Base-by-base conservation (phyloP, 2,113 vertebrate genomes). In the Puntigrus tetrazona region DNA sequence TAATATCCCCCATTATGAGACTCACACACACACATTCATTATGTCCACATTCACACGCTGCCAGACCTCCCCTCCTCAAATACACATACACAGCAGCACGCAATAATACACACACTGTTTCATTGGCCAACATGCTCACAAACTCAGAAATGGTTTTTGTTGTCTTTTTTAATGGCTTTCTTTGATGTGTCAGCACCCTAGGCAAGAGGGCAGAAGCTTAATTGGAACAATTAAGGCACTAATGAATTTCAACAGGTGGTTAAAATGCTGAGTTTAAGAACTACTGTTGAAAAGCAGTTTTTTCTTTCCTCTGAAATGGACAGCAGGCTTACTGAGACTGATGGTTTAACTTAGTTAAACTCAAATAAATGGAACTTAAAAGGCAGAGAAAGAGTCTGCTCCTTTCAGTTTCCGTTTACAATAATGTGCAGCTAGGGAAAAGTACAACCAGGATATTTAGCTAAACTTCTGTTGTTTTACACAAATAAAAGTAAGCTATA, bases 11-110 rank as follows among this genome's bases (percentile, higher is more conserved):
- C 79, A 83, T 84, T 70, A 87, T 83, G 83, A 81, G 90, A 90
- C 89, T 88, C 89, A 84, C 86, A 89, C 89, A 88, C 87, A 43
- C 89, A 90, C 84, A 57, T 83, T 82, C 80, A 82, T 82, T 82
- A 72, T 36, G 63, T 79, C 78, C 86, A 89, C 78, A 8, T 69
- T 82, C 47, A 82, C 85, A 85, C 78, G 86, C 84, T 84, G 86
- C 72, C 75, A 82, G 85, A 82, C 72, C 78, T 80, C 79, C 38
- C 34, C 20, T 75, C 41, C 57, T 77, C 29, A 61, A 69, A 79
- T 78, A 34, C 80, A 63, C 85, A 78, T 73, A 41, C 69, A 75
- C 82, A 18, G 72, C 77, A 78, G 78, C 83, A 83, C 36, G 67
- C 50, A 78, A 65, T 43, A 82, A 80, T 72, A 84, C 81, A 84